These are phyloP conservation scores for Parotia lawesii DNA, from an alignment of 2,113 vertebrate genomes.

Conservation along the genomic window DNA sequence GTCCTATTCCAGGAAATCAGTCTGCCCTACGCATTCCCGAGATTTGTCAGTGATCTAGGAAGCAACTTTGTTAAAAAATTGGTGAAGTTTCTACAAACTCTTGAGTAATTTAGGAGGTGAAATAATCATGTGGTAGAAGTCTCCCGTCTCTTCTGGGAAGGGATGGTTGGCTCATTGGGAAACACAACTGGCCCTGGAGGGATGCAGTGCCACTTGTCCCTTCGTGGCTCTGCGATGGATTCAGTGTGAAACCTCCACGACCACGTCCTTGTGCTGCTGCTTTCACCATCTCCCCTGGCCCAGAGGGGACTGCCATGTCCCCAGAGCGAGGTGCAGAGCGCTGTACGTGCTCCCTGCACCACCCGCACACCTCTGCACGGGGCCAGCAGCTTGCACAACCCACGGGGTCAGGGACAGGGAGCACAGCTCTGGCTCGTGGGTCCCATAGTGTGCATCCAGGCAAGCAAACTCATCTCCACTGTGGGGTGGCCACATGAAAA, in stretches of 20 bases:
- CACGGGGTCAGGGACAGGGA: background rate
- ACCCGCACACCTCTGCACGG: background rate
- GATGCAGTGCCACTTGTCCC: background rate
- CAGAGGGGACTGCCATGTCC: background rate
- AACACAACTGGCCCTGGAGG: rapidly evolving
- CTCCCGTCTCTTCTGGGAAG: background rate
- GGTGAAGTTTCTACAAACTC: background rate
- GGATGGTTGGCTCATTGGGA: rapidly evolving
- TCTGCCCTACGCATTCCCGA: background rate
- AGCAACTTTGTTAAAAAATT: background rate
- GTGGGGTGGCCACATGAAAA: rapidly evolving
- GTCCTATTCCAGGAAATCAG: slow-evolving; percentile 30
- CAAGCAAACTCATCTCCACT: background rate
- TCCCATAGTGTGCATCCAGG: rapidly evolving
- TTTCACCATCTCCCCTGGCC: rapidly evolving
- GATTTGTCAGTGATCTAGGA: background rate
- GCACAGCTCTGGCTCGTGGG: background rate
- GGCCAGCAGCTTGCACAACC: slow-evolving; percentile 13
- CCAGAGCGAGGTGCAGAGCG: rapidly evolving
- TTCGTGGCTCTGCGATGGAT: rapidly evolving
- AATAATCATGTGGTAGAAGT: background rate
- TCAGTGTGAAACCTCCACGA: rapidly evolving
- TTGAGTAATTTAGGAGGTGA: background rate
- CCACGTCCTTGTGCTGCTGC: background rate
- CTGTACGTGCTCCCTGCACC: background rate